phyloP scores from a whole-genome alignment of 2,888 invertebrate species.

The Patella pellucida region DNA sequence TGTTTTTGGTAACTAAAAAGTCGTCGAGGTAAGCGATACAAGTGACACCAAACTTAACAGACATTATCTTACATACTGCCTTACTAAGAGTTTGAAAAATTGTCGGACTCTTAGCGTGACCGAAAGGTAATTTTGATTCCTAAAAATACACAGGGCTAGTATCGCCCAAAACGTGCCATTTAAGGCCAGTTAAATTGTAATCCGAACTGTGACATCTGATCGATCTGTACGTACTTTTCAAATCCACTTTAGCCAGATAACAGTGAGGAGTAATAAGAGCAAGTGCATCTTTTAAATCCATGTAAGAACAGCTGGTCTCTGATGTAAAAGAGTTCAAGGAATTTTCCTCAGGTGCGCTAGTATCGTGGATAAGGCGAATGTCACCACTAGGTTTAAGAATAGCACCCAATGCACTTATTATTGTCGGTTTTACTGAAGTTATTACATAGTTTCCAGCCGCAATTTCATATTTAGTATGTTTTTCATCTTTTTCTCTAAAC shows the following conservation, averaged over 20 bases:
- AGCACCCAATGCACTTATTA: too few relatives aligned
- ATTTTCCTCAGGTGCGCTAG: background rate
- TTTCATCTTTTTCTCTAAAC: too few relatives aligned
- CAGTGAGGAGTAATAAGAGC: background rate
- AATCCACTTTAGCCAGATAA: conserved; percentile 11
- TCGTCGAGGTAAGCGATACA: too few relatives aligned
- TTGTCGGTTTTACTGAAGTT: too few relatives aligned
- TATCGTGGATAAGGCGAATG: background rate
- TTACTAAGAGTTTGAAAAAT: too few relatives aligned
- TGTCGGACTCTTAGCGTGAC: background rate
- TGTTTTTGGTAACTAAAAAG: too few relatives aligned
- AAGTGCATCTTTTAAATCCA: conserved; percentile 11
- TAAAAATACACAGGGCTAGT: background rate
- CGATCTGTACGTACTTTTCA: conserved; percentile 12
- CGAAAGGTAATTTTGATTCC: conserved; percentile 4
- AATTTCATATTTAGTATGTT: too few relatives aligned
- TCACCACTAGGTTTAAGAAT: background rate
- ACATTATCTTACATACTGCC: too few relatives aligned
- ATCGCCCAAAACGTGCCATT: background rate
- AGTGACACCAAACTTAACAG: too few relatives aligned
- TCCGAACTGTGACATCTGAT: background rate
- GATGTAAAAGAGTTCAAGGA: background rate
- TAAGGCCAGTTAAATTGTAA: conserved; percentile 8
- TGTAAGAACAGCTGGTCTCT: background rate
- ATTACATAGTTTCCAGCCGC: too few relatives aligned